Evolutionary conservation across 2,888 invertebrate genomes (phyloP).

Genomic region (Sinentomon sp.): DNA sequence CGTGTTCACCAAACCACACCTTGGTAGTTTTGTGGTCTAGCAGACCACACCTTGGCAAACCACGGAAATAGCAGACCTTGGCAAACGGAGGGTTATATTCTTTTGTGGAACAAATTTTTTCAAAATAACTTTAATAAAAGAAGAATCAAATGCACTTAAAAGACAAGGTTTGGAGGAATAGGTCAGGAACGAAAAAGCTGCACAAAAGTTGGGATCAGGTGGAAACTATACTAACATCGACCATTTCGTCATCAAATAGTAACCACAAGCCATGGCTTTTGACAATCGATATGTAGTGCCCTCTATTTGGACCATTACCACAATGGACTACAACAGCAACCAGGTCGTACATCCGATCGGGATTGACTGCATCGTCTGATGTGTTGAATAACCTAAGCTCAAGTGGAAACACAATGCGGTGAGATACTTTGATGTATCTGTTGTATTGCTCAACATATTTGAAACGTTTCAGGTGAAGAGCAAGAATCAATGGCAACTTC

Average conservation of each 20-base stretch:
- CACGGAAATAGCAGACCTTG: no score
- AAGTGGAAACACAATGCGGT: constrained; percentile 92
- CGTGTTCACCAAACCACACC: no score
- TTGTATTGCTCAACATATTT: constrained; percentile 97
- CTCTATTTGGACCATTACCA: constrained; percentile 94
- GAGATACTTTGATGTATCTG: constrained; percentile 94
- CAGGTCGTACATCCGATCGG: constrained; percentile 89
- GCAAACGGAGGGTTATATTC: no score
- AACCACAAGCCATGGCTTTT: constrained; percentile 99
- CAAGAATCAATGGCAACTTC: constrained; percentile 88
- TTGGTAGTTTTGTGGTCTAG: no score
- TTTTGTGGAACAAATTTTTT: no score
- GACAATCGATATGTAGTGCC: constrained; percentile 98
- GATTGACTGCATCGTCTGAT: constrained; percentile 92
- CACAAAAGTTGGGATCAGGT: not conserved
- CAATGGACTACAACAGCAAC: constrained; percentile 99
- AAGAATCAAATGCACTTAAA: no score
- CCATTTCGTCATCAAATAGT: constrained; percentile 98
- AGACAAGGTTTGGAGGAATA: no score
- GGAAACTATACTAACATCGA: constrained; percentile 73
- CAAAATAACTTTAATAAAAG: no score
- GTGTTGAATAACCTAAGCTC: constrained; percentile 93
- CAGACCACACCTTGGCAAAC: no score
- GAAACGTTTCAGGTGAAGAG: constrained; percentile 86
- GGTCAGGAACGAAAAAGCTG: no score